Conservation (phyloP, 2,888 invertebrate genomes). For the Altica lythri region DNA sequence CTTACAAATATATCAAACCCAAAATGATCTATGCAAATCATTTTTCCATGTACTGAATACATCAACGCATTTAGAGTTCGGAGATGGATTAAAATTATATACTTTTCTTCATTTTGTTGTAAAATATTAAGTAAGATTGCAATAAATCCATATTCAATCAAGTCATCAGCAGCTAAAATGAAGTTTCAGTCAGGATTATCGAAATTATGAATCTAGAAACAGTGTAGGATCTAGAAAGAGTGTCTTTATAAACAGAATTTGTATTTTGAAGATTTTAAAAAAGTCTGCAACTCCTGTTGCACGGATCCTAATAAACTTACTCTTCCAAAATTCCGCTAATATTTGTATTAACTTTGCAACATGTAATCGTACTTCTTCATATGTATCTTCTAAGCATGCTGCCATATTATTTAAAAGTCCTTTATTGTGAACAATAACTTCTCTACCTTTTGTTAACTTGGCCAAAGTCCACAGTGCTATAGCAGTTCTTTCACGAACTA, state of each 20-base stretch:
- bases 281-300: neutral
- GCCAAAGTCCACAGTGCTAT: slow-evolving; percentile 53
- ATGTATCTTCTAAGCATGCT: slow-evolving; percentile 50
- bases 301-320: slow-evolving; percentile 36
- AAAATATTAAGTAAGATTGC: slow-evolving; percentile 49
- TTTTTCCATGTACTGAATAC: slow-evolving; percentile 51
- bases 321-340: slow-evolving; percentile 52
- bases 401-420: slow-evolving; percentile 50
- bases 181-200: too few species aligned
- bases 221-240: neutral
- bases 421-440: slow-evolving; percentile 53
- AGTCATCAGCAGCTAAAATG: slow-evolving; percentile 54
- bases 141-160: slow-evolving; percentile 53
- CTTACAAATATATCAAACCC: slow-evolving; percentile 51
- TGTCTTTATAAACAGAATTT: neutral
- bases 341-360: slow-evolving; percentile 53
- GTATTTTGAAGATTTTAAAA: too few species aligned
- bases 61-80: slow-evolving; percentile 52
- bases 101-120: slow-evolving; percentile 43
- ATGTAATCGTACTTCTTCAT: slow-evolving; percentile 52
- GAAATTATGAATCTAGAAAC: slow-evolving; percentile 10
- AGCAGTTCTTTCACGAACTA: slow-evolving; percentile 54
- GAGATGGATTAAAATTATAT: slow-evolving; percentile 52
- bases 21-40: slow-evolving; percentile 51
- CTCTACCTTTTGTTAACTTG: slow-evolving; percentile 52